Evolutionary conservation across 2,888 invertebrate species (phyloP), one percentile per base, ranked within the genome.

Genomic region (Lamproptera curius): DNA sequence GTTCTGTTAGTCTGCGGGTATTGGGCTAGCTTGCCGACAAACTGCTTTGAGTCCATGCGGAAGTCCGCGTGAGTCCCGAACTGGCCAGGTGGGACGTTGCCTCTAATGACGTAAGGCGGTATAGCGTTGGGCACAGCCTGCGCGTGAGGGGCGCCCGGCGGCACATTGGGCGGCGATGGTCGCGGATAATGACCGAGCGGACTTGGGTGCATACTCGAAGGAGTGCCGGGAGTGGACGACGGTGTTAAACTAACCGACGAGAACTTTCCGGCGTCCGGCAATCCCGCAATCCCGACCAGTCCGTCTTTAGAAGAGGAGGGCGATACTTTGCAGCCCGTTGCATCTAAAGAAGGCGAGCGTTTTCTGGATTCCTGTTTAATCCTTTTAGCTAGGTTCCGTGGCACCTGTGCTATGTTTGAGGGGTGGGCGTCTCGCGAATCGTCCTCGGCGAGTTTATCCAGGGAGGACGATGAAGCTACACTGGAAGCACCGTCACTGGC

Each of bases 401-500:
- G 58, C 74, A 90, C 61, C 78, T 90, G 41, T 15, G 90, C 87
- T 14, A 90, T 79, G 51, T 88, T 87, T 55, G 90, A 88, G 0
- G 91, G 90, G 53, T 93, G 92, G 16, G 92, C 93, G 51, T 93
- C 93, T 54, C 92, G 85, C 2, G 93, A 94, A 70, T 94, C 94
- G 51, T 93, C 93, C 73, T 93, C 94, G 14, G 91, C 92, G 67
- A 93, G 87, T 68, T 93, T 94, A 62, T 94, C 94, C 58, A 93
- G 92, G 0, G 92, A 92, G 46, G 92, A 91, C 0, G 90, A 84
- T 1, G 86, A 88, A 39, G 86, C 87, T 35, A 92, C 92, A 67
- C 94, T 94, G 61, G 93, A 94, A 33, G 93, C 94, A 20, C 94
- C 94, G 58, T 93, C 92, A 66, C 93, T 92, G 62, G 93, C 93